Base-by-base conservation (phyloP, 2,888 invertebrate genomes). In the Xiphydria camelus region DNA sequence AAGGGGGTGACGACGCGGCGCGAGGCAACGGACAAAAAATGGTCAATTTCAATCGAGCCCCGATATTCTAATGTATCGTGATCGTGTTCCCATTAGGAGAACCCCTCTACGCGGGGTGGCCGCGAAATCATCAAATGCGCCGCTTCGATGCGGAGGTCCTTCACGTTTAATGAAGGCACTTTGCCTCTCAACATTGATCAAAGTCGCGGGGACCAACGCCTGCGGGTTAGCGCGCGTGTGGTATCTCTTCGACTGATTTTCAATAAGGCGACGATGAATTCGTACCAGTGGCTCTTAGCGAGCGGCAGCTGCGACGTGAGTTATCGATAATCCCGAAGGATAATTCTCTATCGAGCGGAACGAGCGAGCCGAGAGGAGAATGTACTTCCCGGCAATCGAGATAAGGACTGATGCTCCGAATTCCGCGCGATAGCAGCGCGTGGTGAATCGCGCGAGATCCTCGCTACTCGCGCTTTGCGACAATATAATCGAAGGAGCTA, bases 91-190 rank as follows among this genome's bases (percentile, higher is more conserved):
- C 59, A 64, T 62, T 63, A 59, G 57, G 53, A 51, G 43, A 58
- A 63, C 60, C 51, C 52, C 56, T 53, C 57, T 44, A 45, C 45
- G 42, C 45, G 20, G 57, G 55, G 45, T 57, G 61, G 57, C 45
- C 57, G 51, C 39, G 51, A 49, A 59, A 49, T 53, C 53, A 55
- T 59, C 55, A 57, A 56, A 61, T 57, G 45, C 40, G 55, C 62
- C 62, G 58, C 55, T 36, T 33, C 51, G 36, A 37, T 45, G 36
- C 36, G 61, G 64, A 51, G 60, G 61, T 56, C 61, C 57, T 48
- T 59, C 58, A 53, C 61, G 57, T 62, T 63, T 66, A 66, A 66
- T 59, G 64, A 61, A 61, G 63, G 54, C 54, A 60, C n/a, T n/a
- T 51, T 52, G 59, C 55, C 56, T n/a, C n/a, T 56, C 61, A 62